Base-by-base conservation (phyloP, 2,888 invertebrate species). In the Neoascia interrupta region DNA sequence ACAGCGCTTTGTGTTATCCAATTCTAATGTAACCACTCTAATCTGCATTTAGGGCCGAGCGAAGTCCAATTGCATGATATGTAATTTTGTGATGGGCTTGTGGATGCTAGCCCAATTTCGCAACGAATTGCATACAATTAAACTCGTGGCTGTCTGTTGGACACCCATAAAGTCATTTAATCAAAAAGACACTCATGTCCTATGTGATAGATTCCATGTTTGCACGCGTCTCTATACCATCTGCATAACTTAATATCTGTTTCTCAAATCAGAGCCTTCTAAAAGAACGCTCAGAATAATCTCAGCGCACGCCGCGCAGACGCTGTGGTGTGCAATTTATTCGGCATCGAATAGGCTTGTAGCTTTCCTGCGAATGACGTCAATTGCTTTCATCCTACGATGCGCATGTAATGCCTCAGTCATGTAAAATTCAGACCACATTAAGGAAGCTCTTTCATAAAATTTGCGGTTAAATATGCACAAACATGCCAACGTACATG, bases 61-160 rank as follows among this genome's bases (percentile, higher is more conserved):
- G 13, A 15, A 11, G 31, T n/a, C n/a, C 43, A 18, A 41, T 31
- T 51, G 58, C 47, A 58, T 58, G 45, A 49, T 21, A 36, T 41
- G 19, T 43, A 23, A 47, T 58, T 31, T 56, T 11, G 26, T 31
- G 69, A 58, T 69, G 60, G 34, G 34, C 61, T 53, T 37, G 13
- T 23, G 18, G 72, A 72, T 60, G 64, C 53, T 70, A 76, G 36
- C 54, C 72, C 58, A 63, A 56, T 75, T 75, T 75, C 69, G 63
- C 69, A 75, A 74, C 16, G 43, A 51, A 34, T 37, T 54, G 63
- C 54, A 69, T 49, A 56, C 23, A 34, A n/a, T n/a, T n/a, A 0
- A 37, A 21, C n/a, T 23, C 13, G 36, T 5, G 11, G 36, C 6
- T n/a, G 34, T 10, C 10, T 15, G n/a, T 3, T 31, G 31, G 31